Evolutionary conservation across 2,113 vertebrate genomes (phyloP), one percentile per base, ranked within the genome.

Genomic region (Cacatua alba): DNA sequence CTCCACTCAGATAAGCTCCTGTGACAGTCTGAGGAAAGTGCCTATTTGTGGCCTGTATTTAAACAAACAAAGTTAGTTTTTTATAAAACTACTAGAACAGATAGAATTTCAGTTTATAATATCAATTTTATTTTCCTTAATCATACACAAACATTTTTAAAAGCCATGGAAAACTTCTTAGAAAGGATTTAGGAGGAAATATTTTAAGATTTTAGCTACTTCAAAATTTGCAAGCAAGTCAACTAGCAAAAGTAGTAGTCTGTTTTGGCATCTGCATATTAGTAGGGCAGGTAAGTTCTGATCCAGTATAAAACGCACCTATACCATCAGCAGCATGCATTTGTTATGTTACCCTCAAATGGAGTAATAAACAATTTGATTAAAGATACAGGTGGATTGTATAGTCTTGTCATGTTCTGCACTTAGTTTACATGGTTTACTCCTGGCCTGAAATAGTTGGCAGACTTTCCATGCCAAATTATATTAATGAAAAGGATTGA

Each of bases 1-100:
- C 98, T 3, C 99, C 99, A 62, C 99, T 99, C 97, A 99, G 94
- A 96, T 99, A 99, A 51, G 99, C 99, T 46, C 99, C 99, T 14
- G 99, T 99, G 77, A 99, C 99, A 1, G 99, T 99, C 92, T 99
- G 99, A 88, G 99, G 99, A 92, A 99, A 99, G 97, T 99, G 99
- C 83, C 99, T 98, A 88, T 99, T 99, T 79, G 99, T 99, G 75
- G 99, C 99, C 99, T 99, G 96, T 74, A 71, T 92, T 49, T 3
- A 59, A 59, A 59, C 13, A 59, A 35, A 59, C 13, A 43, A 48
- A 17, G 26, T 78, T 1, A 89, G 17, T 53, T 46, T 25, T 81
- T 64, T 84, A 37, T 59, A 18, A 53, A 94, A 87, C 25, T 37
- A 8, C 24, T 39, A 72, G 3, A 90, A 72, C 11, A 84, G 14